Percentiles rank a stretch among this genome's conserved stretches.
These are phyloP conservation scores for Caenorhabditis inopinata DNA, from an alignment of 1,140 invertebrate species.

Conservation along the genomic window DNA sequence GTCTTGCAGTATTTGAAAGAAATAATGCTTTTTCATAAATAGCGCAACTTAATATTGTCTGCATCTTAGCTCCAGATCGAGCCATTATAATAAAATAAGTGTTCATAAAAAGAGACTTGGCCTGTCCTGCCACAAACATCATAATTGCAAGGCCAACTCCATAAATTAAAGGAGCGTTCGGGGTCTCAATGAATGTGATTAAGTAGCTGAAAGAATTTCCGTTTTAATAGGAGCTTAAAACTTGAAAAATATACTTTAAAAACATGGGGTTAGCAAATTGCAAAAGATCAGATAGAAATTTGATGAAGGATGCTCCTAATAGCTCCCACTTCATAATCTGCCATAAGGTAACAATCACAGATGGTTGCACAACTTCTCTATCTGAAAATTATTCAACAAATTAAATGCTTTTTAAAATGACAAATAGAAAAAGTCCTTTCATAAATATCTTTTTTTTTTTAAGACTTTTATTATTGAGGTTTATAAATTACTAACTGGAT, in stretches of 20 bases:
- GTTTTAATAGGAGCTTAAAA: background rate
- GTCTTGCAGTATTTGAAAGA: slow-evolving; percentile 33
- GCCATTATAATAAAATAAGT: slow-evolving; percentile 47
- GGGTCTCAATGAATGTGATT: slow-evolving; percentile 50
- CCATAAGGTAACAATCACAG: slow-evolving; percentile 41
- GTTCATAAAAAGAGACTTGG: slow-evolving; percentile 44
- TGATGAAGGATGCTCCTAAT: slow-evolving; percentile 38
- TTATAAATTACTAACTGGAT: too few species aligned
- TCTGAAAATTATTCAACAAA: background rate
- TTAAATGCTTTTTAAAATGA: background rate
- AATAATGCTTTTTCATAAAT: slow-evolving; percentile 47
- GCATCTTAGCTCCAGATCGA: slow-evolving; percentile 37
- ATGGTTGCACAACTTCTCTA: slow-evolving; percentile 30
- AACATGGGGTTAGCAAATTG: slow-evolving; percentile 50
- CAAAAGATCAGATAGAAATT: slow-evolving; percentile 46
- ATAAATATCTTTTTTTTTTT: too few species aligned
- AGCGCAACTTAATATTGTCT: slow-evolving; percentile 48
- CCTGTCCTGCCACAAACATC: slow-evolving; percentile 45
- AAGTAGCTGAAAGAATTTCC: slow-evolving; percentile 37
- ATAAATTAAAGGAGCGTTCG: slow-evolving; percentile 40
- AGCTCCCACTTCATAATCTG: slow-evolving; percentile 47
- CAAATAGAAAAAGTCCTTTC: too few species aligned
- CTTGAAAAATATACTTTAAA: slow-evolving; percentile 36
- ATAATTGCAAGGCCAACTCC: slow-evolving; percentile 37
- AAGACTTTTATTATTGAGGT: too few species aligned